phyloP scores from a whole-genome alignment of 2,113 vertebrate genomes.

The Phyllostomus discolor region DNA sequence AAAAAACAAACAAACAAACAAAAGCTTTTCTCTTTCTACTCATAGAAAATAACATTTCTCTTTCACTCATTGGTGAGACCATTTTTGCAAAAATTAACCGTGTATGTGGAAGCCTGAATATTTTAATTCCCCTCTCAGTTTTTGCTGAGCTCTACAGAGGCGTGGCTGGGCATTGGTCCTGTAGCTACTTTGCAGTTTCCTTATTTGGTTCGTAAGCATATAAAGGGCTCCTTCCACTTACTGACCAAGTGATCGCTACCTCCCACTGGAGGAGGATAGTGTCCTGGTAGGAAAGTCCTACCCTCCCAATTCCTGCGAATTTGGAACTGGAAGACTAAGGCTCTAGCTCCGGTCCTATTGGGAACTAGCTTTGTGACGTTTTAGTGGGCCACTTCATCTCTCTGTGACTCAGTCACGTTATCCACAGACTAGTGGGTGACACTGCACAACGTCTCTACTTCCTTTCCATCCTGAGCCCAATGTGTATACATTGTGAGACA shows the following conservation, averaged over 20 bases:
- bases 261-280: neutral
- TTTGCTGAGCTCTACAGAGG: neutral
- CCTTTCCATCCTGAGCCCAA: neutral
- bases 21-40: neutral
- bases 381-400: neutral
- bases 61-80: neutral
- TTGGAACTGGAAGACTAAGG: neutral
- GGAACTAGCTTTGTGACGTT: neutral
- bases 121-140: neutral
- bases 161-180: fast-evolving
- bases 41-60: neutral
- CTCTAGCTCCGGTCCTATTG: neutral
- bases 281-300: neutral
- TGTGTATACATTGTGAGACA: neutral
- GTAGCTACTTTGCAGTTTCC: neutral
- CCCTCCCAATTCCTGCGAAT: too few species aligned
- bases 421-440: neutral
- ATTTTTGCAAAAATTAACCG: neutral
- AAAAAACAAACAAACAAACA: neutral
- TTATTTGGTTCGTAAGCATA: neutral
- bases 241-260: neutral
- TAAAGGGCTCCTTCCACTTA: neutral
- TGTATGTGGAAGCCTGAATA: neutral
- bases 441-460: neutral
- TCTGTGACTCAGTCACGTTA: neutral